Conservation (phyloP, 2,888 invertebrate genomes). For the Idaea straminata region DNA sequence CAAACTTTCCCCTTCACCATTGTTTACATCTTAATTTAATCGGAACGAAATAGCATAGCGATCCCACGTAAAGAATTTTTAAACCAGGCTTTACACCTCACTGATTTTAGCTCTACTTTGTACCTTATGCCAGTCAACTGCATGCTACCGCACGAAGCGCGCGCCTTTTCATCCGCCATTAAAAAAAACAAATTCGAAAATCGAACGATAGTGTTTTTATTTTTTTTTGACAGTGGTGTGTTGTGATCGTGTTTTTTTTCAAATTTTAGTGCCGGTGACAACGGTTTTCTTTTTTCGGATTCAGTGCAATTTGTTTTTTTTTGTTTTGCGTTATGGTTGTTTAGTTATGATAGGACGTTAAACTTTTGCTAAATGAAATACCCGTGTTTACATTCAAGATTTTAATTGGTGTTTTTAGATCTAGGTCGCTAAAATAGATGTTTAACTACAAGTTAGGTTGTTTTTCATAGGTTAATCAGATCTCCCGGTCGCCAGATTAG, state of each 20-base stretch:
- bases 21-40: conserved; percentile 1
- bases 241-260: background rate
- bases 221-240: background rate
- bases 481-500: too few relatives aligned
- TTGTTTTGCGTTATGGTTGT: background rate
- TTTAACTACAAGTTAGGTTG: too few relatives aligned
- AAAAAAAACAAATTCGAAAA: background rate
- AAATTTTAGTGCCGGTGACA: background rate
- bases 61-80: conserved; percentile 1
- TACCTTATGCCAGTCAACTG: conserved; percentile 1
- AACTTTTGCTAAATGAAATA: background rate
- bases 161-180: background rate
- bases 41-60: background rate
- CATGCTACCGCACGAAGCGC: background rate
- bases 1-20: background rate
- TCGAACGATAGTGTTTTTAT: background rate
- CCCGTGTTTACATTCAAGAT: background rate
- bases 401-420: background rate
- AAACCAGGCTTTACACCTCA: conserved; percentile 1
- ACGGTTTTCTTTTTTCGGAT: background rate
- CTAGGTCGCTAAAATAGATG: too few relatives aligned
- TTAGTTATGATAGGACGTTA: background rate
- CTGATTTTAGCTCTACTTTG: background rate
- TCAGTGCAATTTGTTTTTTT: background rate
- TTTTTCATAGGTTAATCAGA: too few relatives aligned